Percentiles rank a stretch among this genome's conserved stretches.
phyloP scores from a whole-genome alignment of 2,888 invertebrate species.

The Labia minor region DNA sequence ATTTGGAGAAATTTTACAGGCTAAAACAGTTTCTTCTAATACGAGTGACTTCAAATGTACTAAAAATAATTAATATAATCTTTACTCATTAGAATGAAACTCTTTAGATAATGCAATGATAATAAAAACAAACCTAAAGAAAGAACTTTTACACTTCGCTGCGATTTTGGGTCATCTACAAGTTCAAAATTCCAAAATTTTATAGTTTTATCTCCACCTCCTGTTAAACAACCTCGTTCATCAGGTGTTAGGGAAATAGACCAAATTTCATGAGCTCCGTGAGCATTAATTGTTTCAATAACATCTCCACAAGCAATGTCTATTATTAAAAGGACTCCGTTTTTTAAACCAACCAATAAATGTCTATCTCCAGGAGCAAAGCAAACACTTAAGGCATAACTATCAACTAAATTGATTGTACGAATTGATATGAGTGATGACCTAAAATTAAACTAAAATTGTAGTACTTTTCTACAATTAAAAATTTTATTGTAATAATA shows the following conservation, averaged over 20 bases:
- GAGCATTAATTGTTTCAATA: slow-evolving; percentile 63
- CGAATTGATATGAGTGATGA: slow-evolving; percentile 54
- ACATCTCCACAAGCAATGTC: slow-evolving; percentile 74
- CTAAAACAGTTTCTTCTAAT: slow-evolving; percentile 76
- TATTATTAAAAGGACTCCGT: slow-evolving; percentile 68
- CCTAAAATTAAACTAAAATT: slow-evolving; percentile 34
- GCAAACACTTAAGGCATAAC: slow-evolving; percentile 57
- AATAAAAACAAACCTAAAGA: background rate
- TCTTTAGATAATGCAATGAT: too few species aligned
- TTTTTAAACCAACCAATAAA: slow-evolving; percentile 75
- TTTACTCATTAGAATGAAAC: too few species aligned
- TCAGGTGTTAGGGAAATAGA: slow-evolving; percentile 69
- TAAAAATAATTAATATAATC: background rate
- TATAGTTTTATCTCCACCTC: slow-evolving; percentile 79
- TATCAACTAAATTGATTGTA: slow-evolving; percentile 45
- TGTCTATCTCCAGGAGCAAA: slow-evolving; percentile 89
- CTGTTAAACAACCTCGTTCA: slow-evolving; percentile 70
- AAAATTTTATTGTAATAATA: slow-evolving; percentile 13
- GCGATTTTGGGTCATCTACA: slow-evolving; percentile 49
- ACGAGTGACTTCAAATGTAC: slow-evolving; percentile 67
- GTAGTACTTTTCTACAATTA: background rate
- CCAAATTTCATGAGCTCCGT: slow-evolving; percentile 72
- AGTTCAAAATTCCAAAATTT: slow-evolving; percentile 93
- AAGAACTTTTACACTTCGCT: background rate
- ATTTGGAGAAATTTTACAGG: slow-evolving; percentile 73